phyloP scores from a whole-genome alignment of 2,888 invertebrate species.

The Oxycera nigricornis region DNA sequence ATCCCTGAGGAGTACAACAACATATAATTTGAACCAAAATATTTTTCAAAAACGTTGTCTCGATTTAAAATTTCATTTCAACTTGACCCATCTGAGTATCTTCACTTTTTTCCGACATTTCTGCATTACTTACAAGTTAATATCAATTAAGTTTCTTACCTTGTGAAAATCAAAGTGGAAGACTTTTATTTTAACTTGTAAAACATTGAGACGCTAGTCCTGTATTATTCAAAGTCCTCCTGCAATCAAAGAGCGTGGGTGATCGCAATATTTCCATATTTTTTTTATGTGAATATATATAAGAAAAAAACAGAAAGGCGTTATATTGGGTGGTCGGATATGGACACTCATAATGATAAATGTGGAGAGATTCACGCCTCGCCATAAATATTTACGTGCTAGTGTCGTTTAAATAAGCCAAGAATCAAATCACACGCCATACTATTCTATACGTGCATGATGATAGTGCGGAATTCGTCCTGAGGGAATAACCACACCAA shows the following conservation, averaged over 20 bases:
- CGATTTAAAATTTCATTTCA: too few relatives aligned
- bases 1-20: too few relatives aligned
- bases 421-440: not conserved
- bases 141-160: too few relatives aligned
- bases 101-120: too few relatives aligned
- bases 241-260: conserved; percentile 12
- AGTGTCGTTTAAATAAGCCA: not conserved
- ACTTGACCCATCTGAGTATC: too few relatives aligned
- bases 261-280: conserved; percentile 24
- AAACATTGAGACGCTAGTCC: too few relatives aligned
- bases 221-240: too few relatives aligned
- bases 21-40: too few relatives aligned
- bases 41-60: too few relatives aligned
- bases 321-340: conserved; percentile 47
- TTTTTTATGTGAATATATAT: conserved; percentile 35
- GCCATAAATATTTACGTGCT: conserved; percentile 1
- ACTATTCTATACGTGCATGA: conserved; percentile 5
- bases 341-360: conserved; percentile 50
- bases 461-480: conserved; percentile 40
- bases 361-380: conserved; percentile 48
- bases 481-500: conserved; percentile 38
- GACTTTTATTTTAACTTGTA: too few relatives aligned
- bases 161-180: too few relatives aligned
- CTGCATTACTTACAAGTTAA: too few relatives aligned
- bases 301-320: conserved; percentile 47